Percentiles rank a stretch among this genome's conserved stretches.
phyloP scores from a whole-genome alignment of 2,113 vertebrate species.

The Microtus pennsylvanicus region DNA sequence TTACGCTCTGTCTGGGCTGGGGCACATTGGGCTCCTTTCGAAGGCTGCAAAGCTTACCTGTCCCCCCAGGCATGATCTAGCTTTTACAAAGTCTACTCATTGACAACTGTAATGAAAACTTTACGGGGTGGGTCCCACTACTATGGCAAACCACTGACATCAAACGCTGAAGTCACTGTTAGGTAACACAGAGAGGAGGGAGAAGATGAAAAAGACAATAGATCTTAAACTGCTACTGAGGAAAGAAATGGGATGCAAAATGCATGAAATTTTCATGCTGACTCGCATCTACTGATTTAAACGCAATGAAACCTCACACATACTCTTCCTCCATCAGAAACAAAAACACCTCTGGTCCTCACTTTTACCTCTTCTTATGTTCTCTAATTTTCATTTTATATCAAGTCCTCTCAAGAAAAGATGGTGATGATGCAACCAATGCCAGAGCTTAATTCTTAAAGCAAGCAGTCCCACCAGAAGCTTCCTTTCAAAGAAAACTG shows the following conservation, averaged over 20 bases:
- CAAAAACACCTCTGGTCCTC: background rate
- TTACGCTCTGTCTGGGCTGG: background rate
- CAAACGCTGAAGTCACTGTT: background rate
- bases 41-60: background rate
- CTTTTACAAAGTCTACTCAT: background rate
- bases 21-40: background rate
- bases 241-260: background rate
- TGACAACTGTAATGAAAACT: background rate
- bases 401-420: background rate
- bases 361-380: background rate
- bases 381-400: constrained; percentile 28
- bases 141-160: background rate
- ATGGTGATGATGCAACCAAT: background rate
- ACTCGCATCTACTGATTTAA: background rate
- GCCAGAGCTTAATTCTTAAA: background rate
- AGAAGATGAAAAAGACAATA: background rate
- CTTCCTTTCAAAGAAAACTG: background rate
- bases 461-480: background rate
- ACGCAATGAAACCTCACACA: background rate
- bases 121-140: background rate
- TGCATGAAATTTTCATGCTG: background rate
- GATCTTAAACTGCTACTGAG: background rate
- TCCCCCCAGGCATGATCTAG: too few species aligned
- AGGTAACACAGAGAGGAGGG: background rate
- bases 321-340: background rate